Conservation (phyloP, 2,888 invertebrate genomes). For the Stramonita haemastoma region DNA sequence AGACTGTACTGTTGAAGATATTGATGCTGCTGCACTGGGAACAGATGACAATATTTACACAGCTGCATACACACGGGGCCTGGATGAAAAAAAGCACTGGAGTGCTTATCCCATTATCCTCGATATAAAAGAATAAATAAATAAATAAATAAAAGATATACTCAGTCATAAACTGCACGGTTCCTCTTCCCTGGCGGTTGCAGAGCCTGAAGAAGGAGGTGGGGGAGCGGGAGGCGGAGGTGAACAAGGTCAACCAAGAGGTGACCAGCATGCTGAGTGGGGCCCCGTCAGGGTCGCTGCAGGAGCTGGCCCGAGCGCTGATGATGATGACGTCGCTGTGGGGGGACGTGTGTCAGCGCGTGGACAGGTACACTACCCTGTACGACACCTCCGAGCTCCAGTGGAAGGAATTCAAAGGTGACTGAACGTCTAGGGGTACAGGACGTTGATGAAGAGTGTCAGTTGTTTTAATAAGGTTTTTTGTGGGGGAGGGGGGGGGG, state of each 20-base stretch:
- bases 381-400: constrained; percentile 66
- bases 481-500: no score
- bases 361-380: constrained; percentile 66
- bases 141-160: no score
- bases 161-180: no score
- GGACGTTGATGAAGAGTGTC: no score
- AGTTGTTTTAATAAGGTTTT: no score
- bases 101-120: no score
- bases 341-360: constrained; percentile 69
- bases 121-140: no score
- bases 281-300: constrained; percentile 62
- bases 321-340: constrained; percentile 72
- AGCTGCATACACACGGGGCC: no score
- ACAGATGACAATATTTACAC: no score
- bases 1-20: no score
- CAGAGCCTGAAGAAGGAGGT: constrained; percentile 64
- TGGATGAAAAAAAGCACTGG: no score
- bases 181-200: background rate
- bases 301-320: constrained; percentile 67
- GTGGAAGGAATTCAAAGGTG: constrained; percentile 72
- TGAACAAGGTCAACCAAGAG: constrained; percentile 62
- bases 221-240: constrained; percentile 60
- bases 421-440: background rate
- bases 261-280: constrained; percentile 65
- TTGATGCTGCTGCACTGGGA: no score